Percentiles rank a stretch among this genome's conserved stretches.
These are phyloP conservation scores for Bucorvus abyssinicus DNA, from an alignment of 2,797 vertebrate genomes.

Conservation along the genomic window DNA sequence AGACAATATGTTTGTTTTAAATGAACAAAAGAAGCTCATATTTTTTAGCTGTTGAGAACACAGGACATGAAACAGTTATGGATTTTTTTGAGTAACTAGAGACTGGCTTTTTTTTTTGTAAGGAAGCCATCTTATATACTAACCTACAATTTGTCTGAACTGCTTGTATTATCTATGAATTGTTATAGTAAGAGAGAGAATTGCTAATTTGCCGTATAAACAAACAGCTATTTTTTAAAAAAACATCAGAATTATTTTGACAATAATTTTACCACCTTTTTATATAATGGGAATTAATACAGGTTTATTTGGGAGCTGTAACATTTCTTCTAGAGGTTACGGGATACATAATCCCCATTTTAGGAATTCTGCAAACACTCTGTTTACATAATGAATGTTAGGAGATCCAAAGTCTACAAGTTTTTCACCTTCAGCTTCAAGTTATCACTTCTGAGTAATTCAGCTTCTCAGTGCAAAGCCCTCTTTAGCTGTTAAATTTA, in stretches of 20 bases:
- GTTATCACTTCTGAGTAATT: conserved; percentile 2
- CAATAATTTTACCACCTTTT: background rate
- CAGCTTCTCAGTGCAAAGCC: background rate
- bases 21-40: background rate
- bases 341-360: background rate
- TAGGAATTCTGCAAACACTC: conserved; percentile 17
- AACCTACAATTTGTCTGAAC: background rate
- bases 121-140: background rate
- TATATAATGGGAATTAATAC: background rate
- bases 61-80: background rate
- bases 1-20: conserved; percentile 26
- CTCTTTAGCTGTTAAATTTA: background rate
- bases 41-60: conserved; percentile 1
- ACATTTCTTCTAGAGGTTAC: background rate
- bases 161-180: background rate
- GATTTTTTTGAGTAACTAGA: background rate
- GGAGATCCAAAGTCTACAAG: conserved; percentile 22
- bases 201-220: background rate
- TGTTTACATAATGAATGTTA: conserved; percentile 12
- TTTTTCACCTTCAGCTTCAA: conserved; percentile 29
- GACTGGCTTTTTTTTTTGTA: background rate
- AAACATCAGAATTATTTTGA: background rate
- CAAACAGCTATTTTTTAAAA: background rate
- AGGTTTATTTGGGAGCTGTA: background rate
- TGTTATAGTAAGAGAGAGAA: background rate